A percentile compares a stretch with the other conserved stretches of the same genome.
Conservation (phyloP, 2,888 invertebrate species). For the Aproaerema taeniolella region DNA sequence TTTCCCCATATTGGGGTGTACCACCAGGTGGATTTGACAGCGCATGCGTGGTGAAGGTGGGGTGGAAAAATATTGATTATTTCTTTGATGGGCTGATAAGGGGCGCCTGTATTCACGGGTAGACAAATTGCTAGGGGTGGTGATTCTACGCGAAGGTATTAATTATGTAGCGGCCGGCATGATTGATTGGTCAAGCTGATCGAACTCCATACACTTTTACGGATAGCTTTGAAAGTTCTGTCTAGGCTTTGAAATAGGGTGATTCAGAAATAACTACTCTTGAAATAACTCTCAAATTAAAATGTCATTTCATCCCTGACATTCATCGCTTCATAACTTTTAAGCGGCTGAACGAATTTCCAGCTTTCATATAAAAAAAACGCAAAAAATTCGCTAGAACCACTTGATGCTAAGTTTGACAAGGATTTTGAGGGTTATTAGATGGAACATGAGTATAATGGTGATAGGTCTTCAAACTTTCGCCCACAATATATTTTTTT, state of each 20-base stretch:
- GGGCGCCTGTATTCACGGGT: slow-evolving; percentile 44
- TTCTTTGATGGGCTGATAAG: slow-evolving; percentile 64
- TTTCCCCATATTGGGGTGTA: slow-evolving; percentile 50
- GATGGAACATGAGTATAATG: no score
- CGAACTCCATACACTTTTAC: slow-evolving; percentile 23
- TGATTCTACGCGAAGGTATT: slow-evolving; percentile 54
- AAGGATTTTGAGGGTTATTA: no score
- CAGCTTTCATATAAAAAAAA: no score
- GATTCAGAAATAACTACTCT: no score
- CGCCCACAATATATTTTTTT: no score
- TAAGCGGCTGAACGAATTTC: no score
- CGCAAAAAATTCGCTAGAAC: no score
- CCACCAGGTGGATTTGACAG: slow-evolving; percentile 53
- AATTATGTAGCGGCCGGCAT: slow-evolving; percentile 65
- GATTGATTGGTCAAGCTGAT: slow-evolving; percentile 57
- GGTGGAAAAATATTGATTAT: slow-evolving; percentile 68
- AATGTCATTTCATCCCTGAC: no score
- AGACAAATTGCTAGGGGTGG: slow-evolving; percentile 63
- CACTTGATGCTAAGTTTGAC: no score
- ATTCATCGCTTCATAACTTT: no score
- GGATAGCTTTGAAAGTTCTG: slow-evolving; percentile 2
- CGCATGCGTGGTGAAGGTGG: slow-evolving; percentile 66
- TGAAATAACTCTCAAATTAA: no score
- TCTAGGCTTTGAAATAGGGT: slow-evolving; percentile 1
- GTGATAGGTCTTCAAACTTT: no score